Evolutionary conservation across 2,888 invertebrate genomes (phyloP).

Genomic region (Hypomecis punctinalis): DNA sequence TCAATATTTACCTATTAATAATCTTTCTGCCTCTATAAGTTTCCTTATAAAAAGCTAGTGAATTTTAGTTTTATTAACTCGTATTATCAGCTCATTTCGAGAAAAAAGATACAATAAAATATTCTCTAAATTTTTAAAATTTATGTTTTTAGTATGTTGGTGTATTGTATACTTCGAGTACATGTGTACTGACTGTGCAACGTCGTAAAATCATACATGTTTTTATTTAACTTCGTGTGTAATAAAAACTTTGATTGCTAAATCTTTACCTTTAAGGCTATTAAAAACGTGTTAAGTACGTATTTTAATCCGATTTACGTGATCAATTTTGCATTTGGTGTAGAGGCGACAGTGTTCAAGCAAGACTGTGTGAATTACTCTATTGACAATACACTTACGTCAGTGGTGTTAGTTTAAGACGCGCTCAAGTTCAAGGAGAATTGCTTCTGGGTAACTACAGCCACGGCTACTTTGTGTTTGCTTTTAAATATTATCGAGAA

Average conservation of each 20-base stretch:
- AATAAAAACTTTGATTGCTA: slow-evolving; percentile 14
- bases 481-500: slow-evolving; percentile 21
- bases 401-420: slow-evolving; percentile 60
- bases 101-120: no score
- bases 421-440: slow-evolving; percentile 77
- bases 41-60: no score
- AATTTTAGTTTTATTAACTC: no score
- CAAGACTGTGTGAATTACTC: slow-evolving; percentile 67
- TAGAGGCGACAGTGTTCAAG: slow-evolving; percentile 59
- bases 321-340: slow-evolving; percentile 48
- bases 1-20: no score
- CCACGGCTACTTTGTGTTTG: slow-evolving; percentile 31
- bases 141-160: no score
- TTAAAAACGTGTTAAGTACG: slow-evolving; percentile 29
- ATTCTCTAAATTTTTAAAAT: no score
- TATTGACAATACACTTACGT: slow-evolving; percentile 78
- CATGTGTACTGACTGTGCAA: neutral
- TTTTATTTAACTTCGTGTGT: slow-evolving; percentile 14
- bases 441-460: slow-evolving; percentile 37
- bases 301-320: slow-evolving; percentile 38
- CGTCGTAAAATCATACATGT: slow-evolving; percentile 8
- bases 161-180: no score
- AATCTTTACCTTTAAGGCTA: slow-evolving; percentile 27
- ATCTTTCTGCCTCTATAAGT: no score
- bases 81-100: no score